Conservation (phyloP, 92 coral and sea anemone species). For the Parazoanthus swiftii region DNA sequence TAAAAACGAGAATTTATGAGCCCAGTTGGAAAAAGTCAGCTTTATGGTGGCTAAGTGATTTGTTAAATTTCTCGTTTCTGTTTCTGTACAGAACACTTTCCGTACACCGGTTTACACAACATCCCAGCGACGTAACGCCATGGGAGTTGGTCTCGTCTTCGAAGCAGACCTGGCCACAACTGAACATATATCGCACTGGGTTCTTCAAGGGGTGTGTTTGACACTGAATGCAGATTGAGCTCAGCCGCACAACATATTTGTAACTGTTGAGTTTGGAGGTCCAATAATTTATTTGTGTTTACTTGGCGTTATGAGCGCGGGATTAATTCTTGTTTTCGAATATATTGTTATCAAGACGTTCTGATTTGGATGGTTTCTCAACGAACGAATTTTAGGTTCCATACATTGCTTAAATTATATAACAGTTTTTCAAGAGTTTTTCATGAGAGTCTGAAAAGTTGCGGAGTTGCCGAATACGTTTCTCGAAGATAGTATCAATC, state of each 20-base stretch:
- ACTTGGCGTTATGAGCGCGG: not conserved
- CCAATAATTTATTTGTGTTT: not conserved
- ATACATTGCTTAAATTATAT: too few species aligned
- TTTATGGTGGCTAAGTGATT: not conserved
- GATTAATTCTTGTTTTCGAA: not conserved
- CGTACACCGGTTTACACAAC: conserved; percentile 99
- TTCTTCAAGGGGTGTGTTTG: conserved; percentile 96
- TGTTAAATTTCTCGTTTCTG: not conserved
- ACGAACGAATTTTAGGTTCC: not conserved
- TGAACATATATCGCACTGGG: conserved; percentile 98
- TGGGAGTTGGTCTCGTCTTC: conserved; percentile 97
- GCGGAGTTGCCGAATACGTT: not conserved
- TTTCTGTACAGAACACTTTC: conserved; percentile 81
- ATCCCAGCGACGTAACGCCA: conserved; percentile 98
- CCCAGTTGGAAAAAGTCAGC: too few species aligned
- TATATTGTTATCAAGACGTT: not conserved
- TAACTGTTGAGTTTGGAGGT: too few species aligned
- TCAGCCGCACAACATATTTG: too few species aligned
- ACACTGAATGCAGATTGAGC: conserved; percentile 91
- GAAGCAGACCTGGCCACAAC: conserved; percentile 94
- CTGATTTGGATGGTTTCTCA: not conserved
- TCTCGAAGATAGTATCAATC: too few species aligned
- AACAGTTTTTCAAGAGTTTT: not conserved
- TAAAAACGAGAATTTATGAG: too few species aligned
- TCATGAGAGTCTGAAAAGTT: not conserved